Conservation (phyloP, 2,113 vertebrate species). For the Festucalex cinctus region DNA sequence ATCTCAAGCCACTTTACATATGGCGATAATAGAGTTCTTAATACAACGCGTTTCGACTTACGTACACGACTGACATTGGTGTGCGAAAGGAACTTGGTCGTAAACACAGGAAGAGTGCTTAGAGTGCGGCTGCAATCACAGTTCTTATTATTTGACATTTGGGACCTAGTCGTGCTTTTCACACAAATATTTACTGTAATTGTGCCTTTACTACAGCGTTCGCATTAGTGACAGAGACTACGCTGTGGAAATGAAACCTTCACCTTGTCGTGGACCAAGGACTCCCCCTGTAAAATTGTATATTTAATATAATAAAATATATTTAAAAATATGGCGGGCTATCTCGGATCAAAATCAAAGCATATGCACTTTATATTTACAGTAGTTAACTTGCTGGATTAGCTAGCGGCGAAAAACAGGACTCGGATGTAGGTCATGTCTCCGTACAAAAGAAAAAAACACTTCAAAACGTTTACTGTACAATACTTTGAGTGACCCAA, state of each 20-base stretch:
- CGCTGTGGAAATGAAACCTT: no score
- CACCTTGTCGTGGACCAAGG: neutral
- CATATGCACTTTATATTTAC: neutral
- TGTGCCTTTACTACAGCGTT: neutral
- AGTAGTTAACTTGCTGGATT: conserved; percentile 10
- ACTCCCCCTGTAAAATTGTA: neutral
- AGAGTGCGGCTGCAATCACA: no score
- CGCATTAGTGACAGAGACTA: no score
- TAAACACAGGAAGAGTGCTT: neutral
- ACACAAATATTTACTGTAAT: no score
- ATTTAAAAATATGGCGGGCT: neutral
- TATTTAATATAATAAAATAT: neutral
- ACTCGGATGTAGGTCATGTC: conserved; percentile 25
- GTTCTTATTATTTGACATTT: neutral
- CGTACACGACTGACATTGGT: neutral
- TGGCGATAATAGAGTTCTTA: no score
- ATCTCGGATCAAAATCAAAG: neutral
- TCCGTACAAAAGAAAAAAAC: neutral
- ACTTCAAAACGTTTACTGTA: neutral
- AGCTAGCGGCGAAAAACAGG: conserved; percentile 15
- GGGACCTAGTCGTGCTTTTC: no score
- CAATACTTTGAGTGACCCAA: neutral
- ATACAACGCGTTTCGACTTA: neutral
- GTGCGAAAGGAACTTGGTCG: neutral
- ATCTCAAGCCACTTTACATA: no score